These are phyloP conservation scores for Aegotheles bennettii DNA, from an alignment of 2,113 vertebrate species.

Conservation along the genomic window DNA sequence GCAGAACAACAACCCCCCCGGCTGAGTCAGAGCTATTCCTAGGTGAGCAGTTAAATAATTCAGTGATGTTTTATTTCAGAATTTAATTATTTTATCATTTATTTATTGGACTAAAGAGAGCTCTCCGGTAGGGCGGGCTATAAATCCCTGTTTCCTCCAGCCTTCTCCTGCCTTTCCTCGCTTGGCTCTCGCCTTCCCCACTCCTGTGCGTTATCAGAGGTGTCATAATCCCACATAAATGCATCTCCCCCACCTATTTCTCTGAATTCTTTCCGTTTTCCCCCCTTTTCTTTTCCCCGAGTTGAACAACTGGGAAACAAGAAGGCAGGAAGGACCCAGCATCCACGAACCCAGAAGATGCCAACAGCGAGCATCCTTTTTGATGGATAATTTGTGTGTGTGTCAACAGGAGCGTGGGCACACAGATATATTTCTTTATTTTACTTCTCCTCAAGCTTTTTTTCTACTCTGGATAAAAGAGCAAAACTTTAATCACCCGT, in stretches of 20 bases:
- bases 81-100: constrained; percentile 35
- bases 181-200: background rate
- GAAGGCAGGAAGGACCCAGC: background rate
- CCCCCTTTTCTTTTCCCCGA: background rate
- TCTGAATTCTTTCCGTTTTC: background rate
- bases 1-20: background rate
- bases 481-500: constrained; percentile 4
- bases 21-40: background rate
- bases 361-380: constrained; percentile 26
- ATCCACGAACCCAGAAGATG: background rate
- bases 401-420: background rate
- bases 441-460: background rate
- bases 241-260: background rate
- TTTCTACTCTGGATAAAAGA: background rate
- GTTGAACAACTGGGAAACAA: background rate
- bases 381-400: background rate
- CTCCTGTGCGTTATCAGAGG: background rate
- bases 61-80: background rate
- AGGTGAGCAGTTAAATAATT: background rate
- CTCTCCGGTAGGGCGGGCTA: background rate
- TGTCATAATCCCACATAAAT: background rate
- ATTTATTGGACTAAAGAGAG: constrained; percentile 2
- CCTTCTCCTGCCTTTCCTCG: background rate
- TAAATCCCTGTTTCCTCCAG: background rate
- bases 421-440: constrained; percentile 5